Percentiles rank a stretch among this genome's conserved stretches.
Evolutionary conservation across 2,888 invertebrate species (phyloP).

Genomic region (Tineola bisselliella): DNA sequence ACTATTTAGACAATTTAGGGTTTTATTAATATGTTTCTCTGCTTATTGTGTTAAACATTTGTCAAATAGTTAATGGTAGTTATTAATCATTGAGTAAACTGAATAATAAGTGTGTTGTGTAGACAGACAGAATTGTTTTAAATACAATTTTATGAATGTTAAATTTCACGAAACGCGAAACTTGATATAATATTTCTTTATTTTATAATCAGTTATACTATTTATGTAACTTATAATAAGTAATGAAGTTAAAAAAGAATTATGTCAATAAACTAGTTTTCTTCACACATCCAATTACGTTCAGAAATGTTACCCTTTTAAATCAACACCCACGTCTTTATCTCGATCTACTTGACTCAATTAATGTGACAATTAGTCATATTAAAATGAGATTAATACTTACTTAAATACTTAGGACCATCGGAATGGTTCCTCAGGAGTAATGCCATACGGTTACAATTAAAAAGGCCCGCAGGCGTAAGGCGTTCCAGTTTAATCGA

Average conservation of each 20-base stretch:
- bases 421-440: neutral
- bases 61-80: neutral
- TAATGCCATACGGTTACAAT: slow-evolving; percentile 22
- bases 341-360: slow-evolving; percentile 1
- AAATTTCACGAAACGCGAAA: too few species aligned
- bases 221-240: too few species aligned
- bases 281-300: neutral
- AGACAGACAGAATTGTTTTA: too few species aligned
- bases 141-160: too few species aligned
- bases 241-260: neutral
- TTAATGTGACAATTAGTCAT: slow-evolving; percentile 43
- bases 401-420: slow-evolving; percentile 33
- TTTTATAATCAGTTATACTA: too few species aligned
- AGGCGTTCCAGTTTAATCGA: slow-evolving; percentile 45
- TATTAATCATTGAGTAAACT: neutral
- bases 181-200: too few species aligned
- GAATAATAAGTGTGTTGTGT: too few species aligned
- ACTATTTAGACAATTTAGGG: slow-evolving; percentile 23
- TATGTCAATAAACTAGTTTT: neutral
- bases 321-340: slow-evolving; percentile 5
- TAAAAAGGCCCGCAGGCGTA: slow-evolving; percentile 48
- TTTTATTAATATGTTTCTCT: slow-evolving; percentile 22
- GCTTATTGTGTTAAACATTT: slow-evolving; percentile 20
- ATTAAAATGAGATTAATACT: slow-evolving; percentile 58
- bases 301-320: slow-evolving; percentile 3